Percentiles rank a stretch among this genome's conserved stretches.
These are phyloP conservation scores for Darevskia mixta DNA, from an alignment of 2,797 vertebrate genomes.

Conservation along the genomic window DNA sequence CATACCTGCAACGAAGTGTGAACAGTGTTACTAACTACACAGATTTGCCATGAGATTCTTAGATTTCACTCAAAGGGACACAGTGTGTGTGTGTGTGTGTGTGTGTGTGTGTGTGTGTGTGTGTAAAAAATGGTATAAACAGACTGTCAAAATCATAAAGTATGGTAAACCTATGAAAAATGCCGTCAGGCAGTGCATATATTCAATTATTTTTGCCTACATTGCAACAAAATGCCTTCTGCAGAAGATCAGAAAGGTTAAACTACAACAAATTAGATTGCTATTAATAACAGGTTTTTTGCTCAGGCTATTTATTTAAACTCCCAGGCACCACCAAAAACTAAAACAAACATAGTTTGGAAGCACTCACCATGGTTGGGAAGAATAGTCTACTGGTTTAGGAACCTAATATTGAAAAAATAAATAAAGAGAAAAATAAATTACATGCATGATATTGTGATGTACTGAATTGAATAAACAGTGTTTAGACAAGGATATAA, in stretches of 20 bases:
- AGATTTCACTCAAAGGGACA: neutral
- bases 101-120: too few species aligned
- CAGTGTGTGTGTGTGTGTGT: neutral
- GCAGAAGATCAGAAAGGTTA: conserved; percentile 40
- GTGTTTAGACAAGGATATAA: neutral
- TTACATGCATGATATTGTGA: conserved; percentile 57
- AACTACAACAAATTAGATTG: conserved; percentile 32
- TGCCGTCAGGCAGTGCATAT: conserved; percentile 1
- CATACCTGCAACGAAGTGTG: conserved; percentile 85
- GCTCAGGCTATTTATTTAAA: conserved; percentile 21
- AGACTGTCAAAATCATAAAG: conserved; percentile 35
- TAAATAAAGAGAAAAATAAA: conserved; percentile 52
- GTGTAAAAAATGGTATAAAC: neutral
- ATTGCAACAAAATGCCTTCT: conserved; percentile 12
- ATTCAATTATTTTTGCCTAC: conserved; percentile 29
- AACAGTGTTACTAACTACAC: neutral
- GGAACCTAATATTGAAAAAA: conserved; percentile 91
- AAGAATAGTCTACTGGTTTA: conserved; percentile 94
- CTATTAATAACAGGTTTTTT: conserved; percentile 21
- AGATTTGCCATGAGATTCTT: neutral
- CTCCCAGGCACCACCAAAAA: neutral
- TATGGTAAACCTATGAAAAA: conserved; percentile 21
- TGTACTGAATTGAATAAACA: neutral
- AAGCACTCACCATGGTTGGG: conserved; percentile 89
- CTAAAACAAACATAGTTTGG: neutral